Evolutionary conservation across 2,113 vertebrate genomes (phyloP), one percentile per base, ranked within the genome.

Genomic region (Leuciscus idus): DNA sequence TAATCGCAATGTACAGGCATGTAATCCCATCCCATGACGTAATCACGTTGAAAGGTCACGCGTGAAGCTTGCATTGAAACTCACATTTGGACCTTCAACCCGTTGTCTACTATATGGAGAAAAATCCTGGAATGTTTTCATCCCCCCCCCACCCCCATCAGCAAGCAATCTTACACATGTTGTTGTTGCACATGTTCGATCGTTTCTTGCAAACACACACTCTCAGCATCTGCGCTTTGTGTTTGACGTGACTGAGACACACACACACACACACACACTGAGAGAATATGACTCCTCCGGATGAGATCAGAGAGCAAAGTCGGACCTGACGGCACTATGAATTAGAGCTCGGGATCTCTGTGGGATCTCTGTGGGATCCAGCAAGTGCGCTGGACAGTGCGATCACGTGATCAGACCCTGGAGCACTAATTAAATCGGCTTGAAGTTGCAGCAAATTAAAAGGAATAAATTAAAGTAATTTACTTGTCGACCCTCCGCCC

Each of bases 371-470:
- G 26, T 33, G 33, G 33, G 33, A 33, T 33, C 74, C 61, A 81
- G 66, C 39, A 75, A 86, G 79, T 85, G 57, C 83, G 9, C 43
- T 79, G 78, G 72, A 85, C 12, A n/a, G 59, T 28, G 43, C 1
- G 23, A 28, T 50, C 52, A 72, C 33, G 36, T 73, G 83, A 83
- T 86, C 86, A 76, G 72, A 87, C 43, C 59, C 74, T 59, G 68
- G 30, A 82, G 55, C 78, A 23, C 89, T 88, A 83, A 90, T 91
- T 90, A 88, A 87, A 87, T 33, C 73, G n/a, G 81, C 59, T 81
- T 73, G 59, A 39, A 75, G 78, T 52, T 73, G 81, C 59, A 57
- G 77, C 82, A 80, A 76, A 75, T 74, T 55, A 59, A 85, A 85
- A 86, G 66, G 75, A 81, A 89, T 81, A 80, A 82, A 82, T 88